Percentiles rank a stretch among this genome's conserved stretches.
Conservation (phyloP, 2,113 vertebrate genomes). For the Noturus placidus region DNA sequence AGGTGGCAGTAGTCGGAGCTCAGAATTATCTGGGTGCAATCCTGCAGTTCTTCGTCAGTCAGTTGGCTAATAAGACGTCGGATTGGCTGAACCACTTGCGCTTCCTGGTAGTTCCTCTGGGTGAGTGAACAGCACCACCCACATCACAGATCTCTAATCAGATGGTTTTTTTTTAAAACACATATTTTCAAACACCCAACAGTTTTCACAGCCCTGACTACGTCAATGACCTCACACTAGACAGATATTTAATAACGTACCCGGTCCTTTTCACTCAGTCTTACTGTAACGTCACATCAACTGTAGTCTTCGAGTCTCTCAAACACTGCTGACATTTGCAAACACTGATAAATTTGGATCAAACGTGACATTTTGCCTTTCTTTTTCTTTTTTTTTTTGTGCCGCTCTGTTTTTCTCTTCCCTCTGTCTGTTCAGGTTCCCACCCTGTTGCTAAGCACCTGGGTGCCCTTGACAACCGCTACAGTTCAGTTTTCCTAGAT, state of each 20-base stretch:
- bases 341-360: background rate
- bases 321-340: background rate
- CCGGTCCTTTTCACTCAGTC: background rate
- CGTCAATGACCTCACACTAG: background rate
- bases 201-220: background rate
- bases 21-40: constrained; percentile 85
- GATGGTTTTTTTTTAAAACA: background rate
- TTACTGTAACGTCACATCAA: background rate
- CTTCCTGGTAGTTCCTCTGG: constrained; percentile 86
- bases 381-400: background rate
- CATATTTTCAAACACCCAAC: too few relatives aligned
- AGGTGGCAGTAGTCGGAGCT: constrained; percentile 82
- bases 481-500: constrained; percentile 82
- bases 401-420: background rate
- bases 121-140: constrained; percentile 62
- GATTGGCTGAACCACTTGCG: constrained; percentile 89
- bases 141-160: too few relatives aligned
- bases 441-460: constrained; percentile 88
- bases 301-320: background rate
- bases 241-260: background rate
- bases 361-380: background rate
- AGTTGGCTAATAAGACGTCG: constrained; percentile 85
- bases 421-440: constrained; percentile 69
- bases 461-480: constrained; percentile 82
- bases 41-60: constrained; percentile 87